phyloP scores from a whole-genome alignment of 2,113 vertebrate genomes.

The Pipra filicauda region DNA sequence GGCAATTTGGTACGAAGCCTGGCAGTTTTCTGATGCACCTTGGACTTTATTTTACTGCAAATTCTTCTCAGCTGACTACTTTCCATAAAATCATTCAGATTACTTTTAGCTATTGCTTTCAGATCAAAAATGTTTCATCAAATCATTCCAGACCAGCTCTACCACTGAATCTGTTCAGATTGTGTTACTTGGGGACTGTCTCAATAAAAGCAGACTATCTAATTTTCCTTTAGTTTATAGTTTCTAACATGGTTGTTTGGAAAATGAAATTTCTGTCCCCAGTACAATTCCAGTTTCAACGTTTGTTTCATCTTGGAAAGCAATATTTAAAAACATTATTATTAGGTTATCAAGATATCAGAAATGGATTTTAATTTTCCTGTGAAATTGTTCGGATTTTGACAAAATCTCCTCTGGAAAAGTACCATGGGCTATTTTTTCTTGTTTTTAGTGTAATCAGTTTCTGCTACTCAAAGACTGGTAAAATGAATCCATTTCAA shows the following conservation, averaged over 20 bases:
- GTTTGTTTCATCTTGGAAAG: not conserved
- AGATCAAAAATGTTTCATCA: conserved; percentile 27
- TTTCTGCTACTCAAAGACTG: not conserved
- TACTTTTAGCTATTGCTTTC: conserved; percentile 10
- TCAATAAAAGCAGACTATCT: conserved; percentile 6
- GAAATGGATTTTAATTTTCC: not conserved
- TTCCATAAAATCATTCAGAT: not conserved
- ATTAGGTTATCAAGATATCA: not conserved
- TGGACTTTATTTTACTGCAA: conserved; percentile 14
- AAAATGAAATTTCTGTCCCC: not conserved
- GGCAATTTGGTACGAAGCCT: not conserved
- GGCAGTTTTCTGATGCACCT: not conserved
- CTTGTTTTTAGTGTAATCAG: not conserved
- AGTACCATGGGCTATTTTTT: not conserved
- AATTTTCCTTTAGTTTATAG: conserved; percentile 14
- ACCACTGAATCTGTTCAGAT: not conserved
- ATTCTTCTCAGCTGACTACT: conserved; percentile 19
- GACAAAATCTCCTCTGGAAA: not conserved
- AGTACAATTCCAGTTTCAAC: not conserved
- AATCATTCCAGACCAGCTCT: conserved; percentile 8
- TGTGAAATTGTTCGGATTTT: not conserved
- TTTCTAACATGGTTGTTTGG: not conserved
- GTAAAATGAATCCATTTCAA: not conserved
- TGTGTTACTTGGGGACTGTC: not conserved
- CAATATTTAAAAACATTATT: not conserved